Conservation (phyloP, 2,888 invertebrate species). For the Cephus spinipes region DNA sequence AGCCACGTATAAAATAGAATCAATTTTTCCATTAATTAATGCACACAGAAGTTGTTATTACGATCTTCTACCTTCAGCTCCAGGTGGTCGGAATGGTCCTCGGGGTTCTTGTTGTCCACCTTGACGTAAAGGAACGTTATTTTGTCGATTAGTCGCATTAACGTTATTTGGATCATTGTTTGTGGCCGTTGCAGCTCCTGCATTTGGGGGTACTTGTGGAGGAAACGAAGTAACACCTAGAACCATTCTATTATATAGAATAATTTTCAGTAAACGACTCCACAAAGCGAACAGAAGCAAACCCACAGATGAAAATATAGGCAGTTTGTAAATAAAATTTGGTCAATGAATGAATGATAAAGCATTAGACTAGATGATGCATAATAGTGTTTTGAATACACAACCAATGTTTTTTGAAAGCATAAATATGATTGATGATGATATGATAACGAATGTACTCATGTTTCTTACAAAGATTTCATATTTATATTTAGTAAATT, state of each 20-base stretch:
- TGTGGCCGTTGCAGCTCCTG: slow-evolving; percentile 18
- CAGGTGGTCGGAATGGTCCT: slow-evolving; percentile 49
- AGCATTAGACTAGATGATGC: background rate
- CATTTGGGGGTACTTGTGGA: slow-evolving; percentile 31
- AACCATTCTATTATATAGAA: background rate
- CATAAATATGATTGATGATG: background rate
- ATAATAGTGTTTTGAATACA: background rate
- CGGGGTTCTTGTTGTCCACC: slow-evolving; percentile 49
- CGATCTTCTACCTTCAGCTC: slow-evolving; percentile 59
- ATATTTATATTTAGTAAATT: background rate
- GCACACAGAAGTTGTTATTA: slow-evolving; percentile 52
- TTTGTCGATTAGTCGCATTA: slow-evolving; percentile 32
- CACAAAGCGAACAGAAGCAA: background rate
- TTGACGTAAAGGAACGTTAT: slow-evolving; percentile 45
- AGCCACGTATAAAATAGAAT: slow-evolving; percentile 43
- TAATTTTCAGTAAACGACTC: background rate
- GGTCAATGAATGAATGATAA: background rate
- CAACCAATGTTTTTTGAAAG: background rate
- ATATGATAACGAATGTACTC: background rate
- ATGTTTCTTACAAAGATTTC: background rate
- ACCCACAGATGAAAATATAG: background rate
- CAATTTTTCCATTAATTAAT: slow-evolving; percentile 44
- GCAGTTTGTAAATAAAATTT: background rate
- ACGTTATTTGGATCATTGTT: slow-evolving; percentile 24
- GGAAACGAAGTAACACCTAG: slow-evolving; percentile 36